These are phyloP conservation scores for Agrypnia vestita DNA, from an alignment of 1,140 invertebrate species.

Conservation along the genomic window DNA sequence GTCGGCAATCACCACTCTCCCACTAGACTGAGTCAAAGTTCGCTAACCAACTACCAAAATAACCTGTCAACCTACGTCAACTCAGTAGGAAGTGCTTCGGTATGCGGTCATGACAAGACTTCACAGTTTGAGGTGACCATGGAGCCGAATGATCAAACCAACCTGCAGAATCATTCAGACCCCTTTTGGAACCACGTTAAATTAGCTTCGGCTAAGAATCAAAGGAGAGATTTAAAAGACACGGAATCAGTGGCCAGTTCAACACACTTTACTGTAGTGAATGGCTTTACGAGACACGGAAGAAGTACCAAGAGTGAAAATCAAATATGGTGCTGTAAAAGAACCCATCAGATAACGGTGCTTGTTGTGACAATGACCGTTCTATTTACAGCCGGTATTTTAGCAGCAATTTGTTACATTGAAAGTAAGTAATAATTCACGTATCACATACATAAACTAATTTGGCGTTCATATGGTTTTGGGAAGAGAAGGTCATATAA, in stretches of 20 bases:
- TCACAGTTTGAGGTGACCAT: slow-evolving; percentile 12
- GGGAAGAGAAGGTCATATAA: no score
- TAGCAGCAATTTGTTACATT: slow-evolving; percentile 81
- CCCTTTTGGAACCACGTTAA: slow-evolving; percentile 70
- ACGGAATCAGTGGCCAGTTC: slow-evolving; percentile 87
- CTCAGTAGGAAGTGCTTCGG: slow-evolving; percentile 23
- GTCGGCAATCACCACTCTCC: slow-evolving; percentile 71
- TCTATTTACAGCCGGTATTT: slow-evolving; percentile 83
- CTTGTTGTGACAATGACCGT: slow-evolving; percentile 86
- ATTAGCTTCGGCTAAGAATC: slow-evolving; percentile 66
- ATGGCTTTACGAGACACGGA: slow-evolving; percentile 80
- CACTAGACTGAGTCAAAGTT: slow-evolving; percentile 59
- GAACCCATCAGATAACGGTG: slow-evolving; percentile 83
- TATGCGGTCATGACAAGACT: slow-evolving; percentile 4
- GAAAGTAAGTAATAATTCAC: slow-evolving; percentile 75
- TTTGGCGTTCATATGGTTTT: no score
- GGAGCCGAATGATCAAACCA: slow-evolving; percentile 31
- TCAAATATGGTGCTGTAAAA: slow-evolving; percentile 80
- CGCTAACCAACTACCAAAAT: slow-evolving; percentile 64
- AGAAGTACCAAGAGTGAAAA: slow-evolving; percentile 66
- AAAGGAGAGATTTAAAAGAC: slow-evolving; percentile 66
- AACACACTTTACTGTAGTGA: slow-evolving; percentile 89
- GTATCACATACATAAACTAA: no score
- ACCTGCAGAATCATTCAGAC: slow-evolving; percentile 61
- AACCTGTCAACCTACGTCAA: slow-evolving; percentile 62